Evolutionary conservation across 2,113 vertebrate species (phyloP).

Genomic region (Mustelus asterias): DNA sequence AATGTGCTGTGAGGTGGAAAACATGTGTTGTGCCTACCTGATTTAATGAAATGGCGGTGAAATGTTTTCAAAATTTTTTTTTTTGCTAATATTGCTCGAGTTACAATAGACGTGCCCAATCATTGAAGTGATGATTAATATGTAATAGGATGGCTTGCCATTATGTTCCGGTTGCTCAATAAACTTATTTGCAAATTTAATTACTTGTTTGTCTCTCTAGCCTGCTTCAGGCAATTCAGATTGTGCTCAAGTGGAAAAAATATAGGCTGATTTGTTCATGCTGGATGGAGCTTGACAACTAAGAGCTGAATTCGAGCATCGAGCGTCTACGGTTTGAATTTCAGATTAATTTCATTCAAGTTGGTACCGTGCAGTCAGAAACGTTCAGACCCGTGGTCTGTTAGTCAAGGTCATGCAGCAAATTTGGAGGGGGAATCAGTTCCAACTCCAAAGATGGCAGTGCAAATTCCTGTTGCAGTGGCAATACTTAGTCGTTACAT

Average conservation of each 20-base stretch:
- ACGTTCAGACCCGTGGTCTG: background rate
- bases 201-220: conserved; percentile 13
- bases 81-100: background rate
- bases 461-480: background rate
- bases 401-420: background rate
- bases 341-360: conserved; percentile 15
- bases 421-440: background rate
- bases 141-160: background rate
- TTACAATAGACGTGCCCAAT: background rate
- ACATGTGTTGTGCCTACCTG: no score
- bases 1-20: background rate
- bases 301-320: background rate
- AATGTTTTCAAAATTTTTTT: background rate
- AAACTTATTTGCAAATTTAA: conserved; percentile 24
- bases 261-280: background rate
- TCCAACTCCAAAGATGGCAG: background rate
- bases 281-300: background rate
- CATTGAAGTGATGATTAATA: background rate
- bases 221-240: background rate
- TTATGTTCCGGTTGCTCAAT: conserved; percentile 10
- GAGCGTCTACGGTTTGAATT: background rate
- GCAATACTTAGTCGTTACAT: background rate
- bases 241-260: background rate
- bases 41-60: background rate
- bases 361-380: background rate